Conservation (phyloP, 2,888 invertebrate species). For the Tipula helvola region DNA sequence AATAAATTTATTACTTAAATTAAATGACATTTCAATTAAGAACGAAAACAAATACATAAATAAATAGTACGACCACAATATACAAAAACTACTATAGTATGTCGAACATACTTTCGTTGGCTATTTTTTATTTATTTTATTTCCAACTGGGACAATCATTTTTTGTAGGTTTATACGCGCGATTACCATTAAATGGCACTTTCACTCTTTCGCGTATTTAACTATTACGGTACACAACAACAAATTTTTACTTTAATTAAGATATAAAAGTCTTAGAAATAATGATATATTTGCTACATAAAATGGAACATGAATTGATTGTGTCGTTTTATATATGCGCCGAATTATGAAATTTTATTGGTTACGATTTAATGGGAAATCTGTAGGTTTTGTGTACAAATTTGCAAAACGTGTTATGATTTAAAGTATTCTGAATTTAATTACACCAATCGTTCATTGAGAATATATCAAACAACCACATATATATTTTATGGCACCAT, state of each 20-base stretch:
- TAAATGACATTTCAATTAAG: neutral
- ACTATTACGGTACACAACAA: neutral
- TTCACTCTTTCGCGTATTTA: neutral
- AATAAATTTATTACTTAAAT: neutral
- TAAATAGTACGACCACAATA: too few species aligned
- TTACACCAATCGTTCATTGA: neutral
- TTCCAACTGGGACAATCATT: neutral
- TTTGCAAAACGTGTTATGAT: neutral
- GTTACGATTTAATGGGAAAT: neutral
- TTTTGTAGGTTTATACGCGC: neutral
- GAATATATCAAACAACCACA: neutral
- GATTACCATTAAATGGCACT: neutral
- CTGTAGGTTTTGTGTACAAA: neutral
- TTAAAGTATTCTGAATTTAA: neutral
- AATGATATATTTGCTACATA: neutral
- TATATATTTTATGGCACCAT: neutral
- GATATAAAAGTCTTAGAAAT: neutral
- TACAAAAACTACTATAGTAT: neutral
- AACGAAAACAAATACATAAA: neutral
- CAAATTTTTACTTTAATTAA: neutral
- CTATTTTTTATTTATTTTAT: neutral
- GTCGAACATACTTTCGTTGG: neutral
- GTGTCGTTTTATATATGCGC: neutral
- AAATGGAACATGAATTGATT: neutral
- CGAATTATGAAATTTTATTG: neutral